Conservation (phyloP, 2,113 vertebrate genomes). For the Apodemus sylvaticus region DNA sequence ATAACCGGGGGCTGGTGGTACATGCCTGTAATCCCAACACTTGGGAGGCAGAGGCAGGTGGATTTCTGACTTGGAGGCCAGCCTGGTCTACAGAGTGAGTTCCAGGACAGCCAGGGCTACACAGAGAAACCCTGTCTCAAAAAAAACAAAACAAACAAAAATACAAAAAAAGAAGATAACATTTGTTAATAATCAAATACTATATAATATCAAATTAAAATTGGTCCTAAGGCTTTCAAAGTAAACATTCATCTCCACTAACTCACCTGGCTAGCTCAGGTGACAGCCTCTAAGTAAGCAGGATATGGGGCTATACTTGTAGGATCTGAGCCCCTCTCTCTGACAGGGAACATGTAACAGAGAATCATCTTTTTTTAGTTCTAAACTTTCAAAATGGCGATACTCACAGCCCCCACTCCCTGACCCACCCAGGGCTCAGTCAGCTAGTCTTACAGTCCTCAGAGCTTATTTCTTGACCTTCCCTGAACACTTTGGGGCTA, state of each 20-base stretch:
- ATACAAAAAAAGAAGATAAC: not conserved
- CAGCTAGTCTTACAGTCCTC: not conserved
- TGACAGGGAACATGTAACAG: too few species aligned
- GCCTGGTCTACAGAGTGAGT: too few species aligned
- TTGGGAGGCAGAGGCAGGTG: too few species aligned
- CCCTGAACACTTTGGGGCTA: not conserved
- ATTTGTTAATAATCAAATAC: not conserved
- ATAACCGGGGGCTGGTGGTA: too few species aligned
- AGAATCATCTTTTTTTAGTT: not conserved
- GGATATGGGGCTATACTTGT: accelerated
- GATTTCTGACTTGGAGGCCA: too few species aligned
- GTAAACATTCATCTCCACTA: not conserved
- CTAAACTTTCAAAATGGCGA: not conserved
- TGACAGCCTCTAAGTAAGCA: accelerated
- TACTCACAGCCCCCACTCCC: not conserved
- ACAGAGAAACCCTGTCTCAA: too few species aligned
- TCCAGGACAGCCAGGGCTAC: too few species aligned
- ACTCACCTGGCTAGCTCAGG: accelerated
- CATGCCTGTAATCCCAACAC: too few species aligned
- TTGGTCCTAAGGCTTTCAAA: not conserved
- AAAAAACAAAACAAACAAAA: too few species aligned
- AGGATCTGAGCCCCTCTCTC: not conserved
- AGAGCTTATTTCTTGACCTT: not conserved
- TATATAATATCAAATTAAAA: not conserved
- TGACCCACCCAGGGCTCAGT: not conserved